phyloP scores from a whole-genome alignment of 2,888 invertebrate genomes.

The Macrosiphum euphorbiae region DNA sequence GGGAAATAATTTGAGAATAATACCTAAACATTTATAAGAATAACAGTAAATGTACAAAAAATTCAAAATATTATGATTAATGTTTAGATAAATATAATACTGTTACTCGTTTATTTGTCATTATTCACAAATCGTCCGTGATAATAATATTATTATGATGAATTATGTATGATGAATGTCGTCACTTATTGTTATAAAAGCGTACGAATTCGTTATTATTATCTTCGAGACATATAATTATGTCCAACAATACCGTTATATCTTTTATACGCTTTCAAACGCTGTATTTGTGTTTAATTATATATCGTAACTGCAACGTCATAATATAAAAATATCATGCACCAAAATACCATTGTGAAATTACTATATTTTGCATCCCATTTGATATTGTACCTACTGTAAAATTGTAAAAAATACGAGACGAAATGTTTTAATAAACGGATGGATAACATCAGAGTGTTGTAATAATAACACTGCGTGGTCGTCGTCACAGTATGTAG shows the following conservation, averaged over 20 bases:
- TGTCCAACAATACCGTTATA: not conserved
- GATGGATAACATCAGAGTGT: not conserved
- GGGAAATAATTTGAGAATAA: not conserved
- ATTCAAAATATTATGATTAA: conserved; percentile 8
- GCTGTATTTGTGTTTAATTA: not conserved
- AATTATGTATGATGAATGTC: conserved; percentile 28
- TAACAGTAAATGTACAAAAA: not conserved
- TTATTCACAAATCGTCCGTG: not conserved
- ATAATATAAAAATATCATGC: not conserved
- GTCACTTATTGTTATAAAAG: not conserved
- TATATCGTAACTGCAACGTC: not conserved
- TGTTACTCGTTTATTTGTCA: not conserved
- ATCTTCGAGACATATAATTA: not conserved
- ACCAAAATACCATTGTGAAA: not conserved
- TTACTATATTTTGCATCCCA: not conserved
- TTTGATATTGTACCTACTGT: not conserved
- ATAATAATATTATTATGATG: conserved; percentile 34
- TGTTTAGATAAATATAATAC: not conserved
- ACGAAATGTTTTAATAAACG: not conserved
- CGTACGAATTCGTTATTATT: conserved; percentile 21
- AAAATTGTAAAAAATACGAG: not conserved
- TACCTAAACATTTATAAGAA: conserved; percentile 9
- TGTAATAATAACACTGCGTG: not conserved
- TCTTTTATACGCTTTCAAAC: not conserved
- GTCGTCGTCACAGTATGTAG: not conserved